Percentiles rank a stretch among this genome's conserved stretches.
Evolutionary conservation across 1,140 invertebrate genomes (phyloP).

Genomic region (Neelides sp.): DNA sequence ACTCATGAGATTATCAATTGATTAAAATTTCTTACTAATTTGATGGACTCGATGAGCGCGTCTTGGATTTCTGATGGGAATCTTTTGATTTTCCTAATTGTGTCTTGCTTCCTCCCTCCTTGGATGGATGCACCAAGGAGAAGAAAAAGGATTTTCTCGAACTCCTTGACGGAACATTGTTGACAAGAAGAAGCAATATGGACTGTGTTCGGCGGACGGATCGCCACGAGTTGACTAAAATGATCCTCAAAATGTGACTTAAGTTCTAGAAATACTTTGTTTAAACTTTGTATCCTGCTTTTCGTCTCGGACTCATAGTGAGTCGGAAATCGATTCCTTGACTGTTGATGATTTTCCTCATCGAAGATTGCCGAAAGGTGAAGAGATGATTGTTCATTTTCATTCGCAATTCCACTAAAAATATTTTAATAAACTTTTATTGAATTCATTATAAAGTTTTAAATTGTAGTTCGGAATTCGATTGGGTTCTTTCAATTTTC

Average conservation of each 20-base stretch:
- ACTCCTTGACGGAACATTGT: conserved; percentile 19
- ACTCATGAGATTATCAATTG: neutral
- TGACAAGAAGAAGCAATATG: conserved; percentile 26
- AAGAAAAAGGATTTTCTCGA: conserved; percentile 26
- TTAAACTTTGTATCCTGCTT: conserved; percentile 22
- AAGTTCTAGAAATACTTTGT: conserved; percentile 21
- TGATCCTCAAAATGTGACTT: conserved; percentile 27
- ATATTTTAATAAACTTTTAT: neutral
- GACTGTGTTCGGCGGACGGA: conserved; percentile 26
- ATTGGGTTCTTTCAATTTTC: too few relatives aligned
- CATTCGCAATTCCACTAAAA: conserved; percentile 20
- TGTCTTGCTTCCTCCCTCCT: conserved; percentile 23
- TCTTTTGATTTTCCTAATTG: conserved; percentile 20
- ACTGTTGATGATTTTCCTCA: conserved; percentile 22
- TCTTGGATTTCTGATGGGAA: conserved; percentile 24
- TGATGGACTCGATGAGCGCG: conserved; percentile 21
- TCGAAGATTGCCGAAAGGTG: conserved; percentile 30
- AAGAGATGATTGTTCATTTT: conserved; percentile 27
- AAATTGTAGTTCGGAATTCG: neutral
- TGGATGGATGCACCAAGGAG: conserved; percentile 27
- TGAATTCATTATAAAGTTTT: neutral
- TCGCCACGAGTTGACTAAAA: conserved; percentile 25
- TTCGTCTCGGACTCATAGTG: conserved; percentile 29
- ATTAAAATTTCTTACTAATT: conserved; percentile 16
- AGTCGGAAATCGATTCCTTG: conserved; percentile 17